These are phyloP conservation scores for Grus americana DNA, from an alignment of 2,113 vertebrate species.

Conservation along the genomic window DNA sequence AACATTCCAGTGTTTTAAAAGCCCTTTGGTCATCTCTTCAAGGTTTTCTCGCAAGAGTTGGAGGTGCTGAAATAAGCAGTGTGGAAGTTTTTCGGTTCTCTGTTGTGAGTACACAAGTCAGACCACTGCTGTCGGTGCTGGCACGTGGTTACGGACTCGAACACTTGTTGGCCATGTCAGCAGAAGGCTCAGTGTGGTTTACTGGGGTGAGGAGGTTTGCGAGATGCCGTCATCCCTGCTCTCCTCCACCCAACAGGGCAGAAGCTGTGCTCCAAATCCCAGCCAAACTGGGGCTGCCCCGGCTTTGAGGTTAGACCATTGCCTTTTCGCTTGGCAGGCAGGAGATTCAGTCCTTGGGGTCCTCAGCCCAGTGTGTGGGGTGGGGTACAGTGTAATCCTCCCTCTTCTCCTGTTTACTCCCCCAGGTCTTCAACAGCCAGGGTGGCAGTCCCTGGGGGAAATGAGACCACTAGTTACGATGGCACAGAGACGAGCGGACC, in stretches of 20 bases:
- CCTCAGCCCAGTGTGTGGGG: accelerated
- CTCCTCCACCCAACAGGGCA: background rate
- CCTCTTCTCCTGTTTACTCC: background rate
- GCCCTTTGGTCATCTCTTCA: background rate
- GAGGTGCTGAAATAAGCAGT: background rate
- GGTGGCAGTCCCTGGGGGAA: background rate
- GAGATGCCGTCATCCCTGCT: background rate
- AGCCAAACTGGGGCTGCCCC: background rate
- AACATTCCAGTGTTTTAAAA: background rate
- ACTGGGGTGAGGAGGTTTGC: background rate
- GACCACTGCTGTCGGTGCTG: background rate
- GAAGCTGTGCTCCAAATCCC: background rate
- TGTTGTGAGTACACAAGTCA: background rate
- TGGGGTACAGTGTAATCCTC: background rate
- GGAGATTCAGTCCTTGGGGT: background rate
- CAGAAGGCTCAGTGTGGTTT: background rate
- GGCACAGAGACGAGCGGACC: background rate
- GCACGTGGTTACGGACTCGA: background rate
- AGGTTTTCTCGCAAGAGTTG: background rate
- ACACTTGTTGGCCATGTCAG: background rate
- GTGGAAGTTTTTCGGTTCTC: background rate
- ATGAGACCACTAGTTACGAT: background rate
- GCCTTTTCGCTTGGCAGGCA: background rate
- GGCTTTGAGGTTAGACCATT: background rate
- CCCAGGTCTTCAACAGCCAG: background rate